Base-by-base conservation (phyloP, 2,113 vertebrate species). In the Orientallactaga bullata region DNA sequence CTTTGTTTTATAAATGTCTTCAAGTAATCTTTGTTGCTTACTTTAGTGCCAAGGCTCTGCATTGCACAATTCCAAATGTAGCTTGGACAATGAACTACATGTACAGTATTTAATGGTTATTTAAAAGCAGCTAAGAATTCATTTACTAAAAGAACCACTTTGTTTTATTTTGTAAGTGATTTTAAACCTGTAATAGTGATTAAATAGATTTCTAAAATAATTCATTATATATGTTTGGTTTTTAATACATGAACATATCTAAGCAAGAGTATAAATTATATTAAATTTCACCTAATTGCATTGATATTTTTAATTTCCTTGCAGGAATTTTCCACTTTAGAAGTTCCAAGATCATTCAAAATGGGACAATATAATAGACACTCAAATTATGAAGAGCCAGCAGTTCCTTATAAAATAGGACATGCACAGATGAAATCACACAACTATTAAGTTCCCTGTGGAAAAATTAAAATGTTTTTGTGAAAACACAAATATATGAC, bases 291-390 rank as follows among this genome's bases (percentile, higher is more conserved):
- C 61, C 77, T 82, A 91, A 82, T 95, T 79, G 74, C 11, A 8
- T 81, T 93, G 17, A 37, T 90, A 76, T 90, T 95, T 95, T 95
- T 90, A 93, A 93, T 39, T 96, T 88, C 24, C 18, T 96, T 97
- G 32, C 81, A 97, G 95, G 82, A 58, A 71, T 71, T 69, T 94
- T 63, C 88, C 4, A 69, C 73, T 65, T 8, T 63, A 82, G 65
- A 66, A 42, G 35, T 30, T 60, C 23, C 73, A 82, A 85, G 77
- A 8, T 65, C 39, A 24, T 69, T 89, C 92, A 81, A 93, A 90
- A 26, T 77, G 85, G 87, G 24, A 93, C 73, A 94, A 73, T 76
- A 69, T 63, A 65, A 32, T 90, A 71, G 71, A 94, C 79, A 95
- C 0, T 20, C 65, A 89, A 42, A 1, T 93, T 80, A 78, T 35